Conservation (phyloP, 2,888 invertebrate species). For the Acronicta alni region DNA sequence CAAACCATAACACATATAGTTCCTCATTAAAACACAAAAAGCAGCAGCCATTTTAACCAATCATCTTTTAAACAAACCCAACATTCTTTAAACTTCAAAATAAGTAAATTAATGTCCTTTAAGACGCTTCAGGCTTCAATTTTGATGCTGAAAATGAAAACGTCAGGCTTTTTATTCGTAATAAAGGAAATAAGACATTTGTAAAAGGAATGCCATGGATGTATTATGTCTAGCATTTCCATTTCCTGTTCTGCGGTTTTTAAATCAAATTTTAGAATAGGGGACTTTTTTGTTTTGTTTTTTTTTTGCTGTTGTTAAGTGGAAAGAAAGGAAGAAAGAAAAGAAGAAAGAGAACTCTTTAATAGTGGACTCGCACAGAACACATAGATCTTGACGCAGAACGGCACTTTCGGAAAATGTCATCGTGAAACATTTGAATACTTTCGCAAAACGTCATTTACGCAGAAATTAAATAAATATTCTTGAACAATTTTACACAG, state of each 20-base stretch:
- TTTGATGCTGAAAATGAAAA: constrained; percentile 43
- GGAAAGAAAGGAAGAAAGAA: too few relatives aligned
- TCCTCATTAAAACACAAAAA: too few relatives aligned
- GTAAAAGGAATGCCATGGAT: constrained; percentile 47
- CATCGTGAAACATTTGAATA: too few relatives aligned
- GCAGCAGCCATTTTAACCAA: constrained; percentile 17
- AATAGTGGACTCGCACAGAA: too few relatives aligned
- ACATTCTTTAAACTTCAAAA: constrained; percentile 48
- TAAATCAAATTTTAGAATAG: constrained; percentile 19
- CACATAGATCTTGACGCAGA: too few relatives aligned
- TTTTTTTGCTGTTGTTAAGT: too few relatives aligned
- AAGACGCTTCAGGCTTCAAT: constrained; percentile 34
- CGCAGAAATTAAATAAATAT: too few relatives aligned
- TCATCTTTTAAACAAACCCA: constrained; percentile 23
- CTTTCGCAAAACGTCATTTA: too few relatives aligned
- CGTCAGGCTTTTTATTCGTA: constrained; percentile 45
- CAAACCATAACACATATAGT: too few relatives aligned
- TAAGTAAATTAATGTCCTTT: constrained; percentile 46
- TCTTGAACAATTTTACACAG: too few relatives aligned
- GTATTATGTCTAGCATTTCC: constrained; percentile 54
- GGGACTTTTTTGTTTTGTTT: not conserved
- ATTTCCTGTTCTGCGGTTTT: constrained; percentile 29
- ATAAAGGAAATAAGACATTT: constrained; percentile 59
- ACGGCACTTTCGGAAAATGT: too few relatives aligned
- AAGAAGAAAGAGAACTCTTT: too few relatives aligned